Evolutionary conservation across 2,888 invertebrate genomes (phyloP).

Genomic region (Tetheella fluctuosa): DNA sequence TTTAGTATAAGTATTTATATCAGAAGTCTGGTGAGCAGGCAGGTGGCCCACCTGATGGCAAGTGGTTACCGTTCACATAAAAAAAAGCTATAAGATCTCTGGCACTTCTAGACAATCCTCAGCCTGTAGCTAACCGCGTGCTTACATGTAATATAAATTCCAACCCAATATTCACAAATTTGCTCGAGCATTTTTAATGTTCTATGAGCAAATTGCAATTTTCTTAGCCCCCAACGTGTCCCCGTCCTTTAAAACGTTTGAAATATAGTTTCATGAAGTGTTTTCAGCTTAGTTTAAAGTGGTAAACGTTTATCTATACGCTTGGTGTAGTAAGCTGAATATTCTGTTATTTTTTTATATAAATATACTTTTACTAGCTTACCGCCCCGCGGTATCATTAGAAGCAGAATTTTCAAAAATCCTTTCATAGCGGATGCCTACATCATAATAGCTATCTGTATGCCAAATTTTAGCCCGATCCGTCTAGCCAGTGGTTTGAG

Average conservation of each 20-base stretch:
- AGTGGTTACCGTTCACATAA: too few relatives aligned
- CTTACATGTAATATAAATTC: constrained; percentile 78
- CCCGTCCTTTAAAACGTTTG: constrained; percentile 55
- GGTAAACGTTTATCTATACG: constrained; percentile 21
- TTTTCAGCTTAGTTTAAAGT: constrained; percentile 17
- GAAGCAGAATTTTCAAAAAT: too few relatives aligned
- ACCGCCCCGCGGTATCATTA: too few relatives aligned
- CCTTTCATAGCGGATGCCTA: too few relatives aligned
- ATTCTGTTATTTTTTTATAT: neutral
- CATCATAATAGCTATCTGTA: too few relatives aligned
- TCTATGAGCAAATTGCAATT: constrained; percentile 72
- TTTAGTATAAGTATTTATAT: too few relatives aligned
- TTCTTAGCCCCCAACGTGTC: constrained; percentile 53
- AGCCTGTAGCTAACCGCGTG: constrained; percentile 40
- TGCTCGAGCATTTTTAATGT: constrained; percentile 68
- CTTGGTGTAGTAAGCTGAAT: neutral
- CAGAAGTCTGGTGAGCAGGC: too few relatives aligned
- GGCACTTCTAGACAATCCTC: constrained; percentile 5
- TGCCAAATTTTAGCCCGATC: too few relatives aligned
- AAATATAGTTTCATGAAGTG: constrained; percentile 44
- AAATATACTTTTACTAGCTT: neutral
- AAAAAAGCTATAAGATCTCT: neutral
- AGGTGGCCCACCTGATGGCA: too few relatives aligned
- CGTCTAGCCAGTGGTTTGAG: too few relatives aligned
- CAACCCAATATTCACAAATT: constrained; percentile 83